phyloP scores from a whole-genome alignment of 2,888 invertebrate species.

The Drosophila paranaensis region DNA sequence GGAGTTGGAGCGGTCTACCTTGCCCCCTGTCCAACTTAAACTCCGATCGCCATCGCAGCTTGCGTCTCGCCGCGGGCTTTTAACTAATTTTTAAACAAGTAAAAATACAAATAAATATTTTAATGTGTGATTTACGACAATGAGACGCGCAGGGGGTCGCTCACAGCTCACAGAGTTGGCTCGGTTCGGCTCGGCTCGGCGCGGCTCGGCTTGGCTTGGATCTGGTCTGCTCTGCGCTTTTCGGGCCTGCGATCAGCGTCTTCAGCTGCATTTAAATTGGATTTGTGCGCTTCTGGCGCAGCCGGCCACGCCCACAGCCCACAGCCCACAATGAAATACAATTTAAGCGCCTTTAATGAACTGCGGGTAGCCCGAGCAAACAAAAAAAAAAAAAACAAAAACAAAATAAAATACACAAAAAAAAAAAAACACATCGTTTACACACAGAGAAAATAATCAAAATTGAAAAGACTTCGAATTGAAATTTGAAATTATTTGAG shows the following conservation, averaged over 20 bases:
- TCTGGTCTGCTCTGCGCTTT: conserved; percentile 14
- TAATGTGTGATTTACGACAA: conserved; percentile 81
- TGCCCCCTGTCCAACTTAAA: not conserved
- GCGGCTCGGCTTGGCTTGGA: conserved; percentile 16
- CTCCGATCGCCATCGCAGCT: not conserved
- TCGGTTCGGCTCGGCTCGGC: not conserved
- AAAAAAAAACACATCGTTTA: not conserved
- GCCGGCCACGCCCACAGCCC: conserved; percentile 35
- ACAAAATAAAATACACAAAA: not conserved
- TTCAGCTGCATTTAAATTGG: conserved; percentile 73
- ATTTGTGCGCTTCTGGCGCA: conserved; percentile 77
- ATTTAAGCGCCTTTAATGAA: conserved; percentile 78
- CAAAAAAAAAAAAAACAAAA: not conserved
- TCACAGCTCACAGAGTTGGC: conserved; percentile 5
- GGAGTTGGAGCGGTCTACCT: not conserved
- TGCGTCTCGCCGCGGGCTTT: conserved; percentile 61
- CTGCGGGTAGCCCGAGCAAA: conserved; percentile 34
- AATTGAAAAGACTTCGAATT: conserved; percentile 23
- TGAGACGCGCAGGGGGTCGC: conserved; percentile 74
- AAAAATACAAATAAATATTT: conserved; percentile 81
- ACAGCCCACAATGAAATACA: conserved; percentile 69
- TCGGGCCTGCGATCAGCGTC: conserved; percentile 29
- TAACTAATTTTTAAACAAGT: conserved; percentile 80
- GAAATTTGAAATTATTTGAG: conserved; percentile 56
- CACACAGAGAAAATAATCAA: conserved; percentile 15